A percentile compares a stretch with the other conserved stretches of the same genome.
These are phyloP conservation scores for Balaeniceps rex DNA, from an alignment of 2,113 vertebrate genomes.

Conservation along the genomic window DNA sequence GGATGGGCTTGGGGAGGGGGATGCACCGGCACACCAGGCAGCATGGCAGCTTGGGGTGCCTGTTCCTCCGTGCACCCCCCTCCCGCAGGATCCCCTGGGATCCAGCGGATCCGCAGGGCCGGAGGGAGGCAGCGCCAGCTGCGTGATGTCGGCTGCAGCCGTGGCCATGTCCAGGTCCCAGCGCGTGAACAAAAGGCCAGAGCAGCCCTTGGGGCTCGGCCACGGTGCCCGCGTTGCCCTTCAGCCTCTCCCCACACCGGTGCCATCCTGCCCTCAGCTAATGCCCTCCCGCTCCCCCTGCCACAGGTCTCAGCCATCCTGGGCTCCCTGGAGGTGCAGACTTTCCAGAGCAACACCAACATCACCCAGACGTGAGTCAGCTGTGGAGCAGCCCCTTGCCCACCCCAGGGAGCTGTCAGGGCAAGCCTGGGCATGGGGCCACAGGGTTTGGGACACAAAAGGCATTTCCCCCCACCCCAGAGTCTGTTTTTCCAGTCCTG, in stretches of 20 bases:
- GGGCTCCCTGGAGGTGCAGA: constrained; percentile 23
- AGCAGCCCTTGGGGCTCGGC: neutral
- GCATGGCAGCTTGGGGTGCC: neutral
- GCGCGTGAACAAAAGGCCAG: neutral
- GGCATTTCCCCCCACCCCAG: neutral
- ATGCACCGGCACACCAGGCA: neutral
- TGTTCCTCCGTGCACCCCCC: rapidly evolving
- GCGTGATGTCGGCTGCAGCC: rapidly evolving
- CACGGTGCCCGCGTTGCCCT: rapidly evolving
- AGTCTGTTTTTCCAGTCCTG: neutral
- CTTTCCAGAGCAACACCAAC: constrained; percentile 38
- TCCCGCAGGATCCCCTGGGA: neutral
- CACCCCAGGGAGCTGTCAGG: rapidly evolving
- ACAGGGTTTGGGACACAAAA: neutral
- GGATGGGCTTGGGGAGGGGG: neutral
- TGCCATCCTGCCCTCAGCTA: neutral
- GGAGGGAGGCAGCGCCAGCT: neutral
- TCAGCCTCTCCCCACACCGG: rapidly evolving
- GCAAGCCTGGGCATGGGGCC: neutral
- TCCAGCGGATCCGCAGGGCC: neutral
- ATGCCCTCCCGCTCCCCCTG: rapidly evolving
- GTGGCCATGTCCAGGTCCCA: neutral
- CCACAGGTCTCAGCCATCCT: constrained; percentile 17
- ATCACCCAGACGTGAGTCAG: constrained; percentile 9
- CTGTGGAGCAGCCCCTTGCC: neutral